Conservation (phyloP, 2,888 invertebrate species). For the Eilema caniola region DNA sequence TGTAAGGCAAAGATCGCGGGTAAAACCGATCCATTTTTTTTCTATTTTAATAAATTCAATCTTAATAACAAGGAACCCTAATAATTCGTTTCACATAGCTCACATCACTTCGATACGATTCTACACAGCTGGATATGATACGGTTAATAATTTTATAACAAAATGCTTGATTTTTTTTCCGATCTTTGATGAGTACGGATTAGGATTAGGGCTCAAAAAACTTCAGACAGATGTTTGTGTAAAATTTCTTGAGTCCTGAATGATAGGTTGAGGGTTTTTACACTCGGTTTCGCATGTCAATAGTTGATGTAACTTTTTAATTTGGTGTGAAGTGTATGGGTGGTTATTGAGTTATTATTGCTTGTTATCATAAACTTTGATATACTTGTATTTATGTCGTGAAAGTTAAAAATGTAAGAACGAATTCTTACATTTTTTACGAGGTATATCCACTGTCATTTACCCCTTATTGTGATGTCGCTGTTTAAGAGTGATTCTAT, state of each 20-base stretch:
- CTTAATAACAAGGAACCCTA: slow-evolving; percentile 53
- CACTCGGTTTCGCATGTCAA: slow-evolving; percentile 42
- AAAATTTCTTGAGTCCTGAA: slow-evolving; percentile 37
- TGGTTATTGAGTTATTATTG: slow-evolving; percentile 9
- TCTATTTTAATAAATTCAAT: too few relatives aligned
- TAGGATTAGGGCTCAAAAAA: slow-evolving; percentile 58
- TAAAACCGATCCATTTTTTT: too few relatives aligned
- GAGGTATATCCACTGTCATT: too few relatives aligned
- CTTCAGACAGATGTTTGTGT: slow-evolving; percentile 60
- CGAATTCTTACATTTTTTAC: neutral
- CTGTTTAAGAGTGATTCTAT: too few relatives aligned
- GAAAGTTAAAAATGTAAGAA: too few relatives aligned
- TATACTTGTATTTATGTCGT: neutral
- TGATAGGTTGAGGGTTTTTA: slow-evolving; percentile 25
- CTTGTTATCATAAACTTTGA: neutral
- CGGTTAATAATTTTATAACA: slow-evolving; percentile 66
- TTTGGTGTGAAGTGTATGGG: neutral
- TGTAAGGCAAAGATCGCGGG: too few relatives aligned
- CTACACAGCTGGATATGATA: slow-evolving; percentile 73
- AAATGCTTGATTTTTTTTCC: slow-evolving; percentile 67
- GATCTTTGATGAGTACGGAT: slow-evolving; percentile 67
- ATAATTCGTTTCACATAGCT: slow-evolving; percentile 50
- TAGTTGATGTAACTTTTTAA: slow-evolving; percentile 11
- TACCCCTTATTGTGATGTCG: too few relatives aligned
- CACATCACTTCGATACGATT: slow-evolving; percentile 64